Evolutionary conservation across 2,888 invertebrate genomes (phyloP), one percentile per base, ranked within the genome.

Genomic region (Drepana falcataria): DNA sequence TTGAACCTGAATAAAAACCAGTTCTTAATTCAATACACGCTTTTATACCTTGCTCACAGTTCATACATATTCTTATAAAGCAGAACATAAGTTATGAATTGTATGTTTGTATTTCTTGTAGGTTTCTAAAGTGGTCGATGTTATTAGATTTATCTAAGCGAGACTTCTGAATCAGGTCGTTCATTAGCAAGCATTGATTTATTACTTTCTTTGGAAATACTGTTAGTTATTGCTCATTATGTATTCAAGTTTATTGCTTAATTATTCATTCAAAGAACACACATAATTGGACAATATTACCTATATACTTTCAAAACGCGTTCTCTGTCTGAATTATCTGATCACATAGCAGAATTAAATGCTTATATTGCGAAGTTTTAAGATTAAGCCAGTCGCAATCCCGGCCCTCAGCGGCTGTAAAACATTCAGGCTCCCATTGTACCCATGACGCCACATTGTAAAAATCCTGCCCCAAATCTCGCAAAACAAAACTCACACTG

Each of bases 391-490:
- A 21, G 3, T 65, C 61, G 64, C 66, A 68, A 68, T 65, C 68
- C 69, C 61, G 60, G 60, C 62, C 63, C 60, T 66, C 66, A 63
- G 73, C 75, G 73, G 76, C 76, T 75, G 68, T 81, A 83, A 83
- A 82, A 80, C 71, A 73, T 80, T 77, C 73, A 69, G 72, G 60
- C 63, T 64, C 64, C 78, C 71, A 83, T 87, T 86, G 83, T 86
- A 71, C 75, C 71, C 73, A 73, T 78, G 83, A 87, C 86, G 86
- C 86, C 88, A 85, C 82, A 80, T 83, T 87, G 83, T 87, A 88
- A 89, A 90, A 87, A 85, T 85, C 63, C 83, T 87, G 89, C 88
- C 87, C 89, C 78, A 89, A 87, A 89, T 89, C 87, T 83, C 73
- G 81, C 85, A 79, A 87, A 89, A 90, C 87, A 87, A 89, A 87